Base-by-base conservation (phyloP, 2,888 invertebrate species). In the Metopia argyrocephala region DNA sequence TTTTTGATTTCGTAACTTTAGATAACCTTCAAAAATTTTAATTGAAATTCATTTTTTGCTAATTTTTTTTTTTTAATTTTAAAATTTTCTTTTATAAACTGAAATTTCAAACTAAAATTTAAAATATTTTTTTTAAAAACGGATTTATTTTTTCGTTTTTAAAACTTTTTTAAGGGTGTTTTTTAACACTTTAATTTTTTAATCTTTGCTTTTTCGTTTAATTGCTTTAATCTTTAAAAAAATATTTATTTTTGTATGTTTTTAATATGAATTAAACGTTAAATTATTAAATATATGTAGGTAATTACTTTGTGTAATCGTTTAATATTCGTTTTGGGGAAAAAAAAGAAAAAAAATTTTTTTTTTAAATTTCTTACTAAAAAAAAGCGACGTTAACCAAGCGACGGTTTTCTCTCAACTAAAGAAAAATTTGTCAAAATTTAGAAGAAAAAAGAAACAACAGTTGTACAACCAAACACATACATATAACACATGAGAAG, bases 391-490 rank as follows among this genome's bases (percentile, higher is more conserved):
- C 89, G 89, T 90, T 89, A 87, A 89, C 89, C 87, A 89, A 90
- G 89, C 90, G 90, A 90, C 89, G 90, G 88, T 89, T 88, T 90
- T 90, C 89, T 90, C 90, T 90, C 89, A 90, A 90, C 90, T 90
- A 89, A 90, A 89, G 90, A 87, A 88, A 73, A 88, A 87, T 85
- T 86, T 85, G 83, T 84, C 86, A 88, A 87, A 89, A 85, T 85
- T 86, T 82, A 52, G 27, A 65, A 69, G 68, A 79, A 61, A 38
- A 54, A 74, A 61, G 70, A 38, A 57, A 64, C 23, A 45, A 57
- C 38, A 50, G 48, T 68, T 66, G 68, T 59, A 28, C 50, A n/a
- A 21, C 21, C 18, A 18, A 3, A 38, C 38, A 31, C 28, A 7
- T 9, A 9, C 7, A 31, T 46, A 56, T 64, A 46, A 46, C 25